Evolutionary conservation across 2,113 vertebrate species (phyloP).

Genomic region (Hippocampus barbouri): DNA sequence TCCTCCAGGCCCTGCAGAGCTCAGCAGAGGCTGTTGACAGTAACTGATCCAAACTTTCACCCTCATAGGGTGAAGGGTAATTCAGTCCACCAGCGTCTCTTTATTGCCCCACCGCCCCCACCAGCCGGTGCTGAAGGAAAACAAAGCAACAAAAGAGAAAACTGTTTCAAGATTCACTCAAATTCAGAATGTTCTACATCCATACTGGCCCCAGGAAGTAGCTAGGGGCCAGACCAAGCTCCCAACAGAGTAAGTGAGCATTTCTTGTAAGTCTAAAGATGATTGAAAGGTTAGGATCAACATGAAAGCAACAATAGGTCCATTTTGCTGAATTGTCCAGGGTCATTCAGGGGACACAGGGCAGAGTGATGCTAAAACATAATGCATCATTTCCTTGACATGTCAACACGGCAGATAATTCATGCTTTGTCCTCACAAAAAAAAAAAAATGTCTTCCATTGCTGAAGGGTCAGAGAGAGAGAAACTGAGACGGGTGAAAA

Average conservation of each 20-base stretch:
- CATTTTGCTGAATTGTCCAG: conserved; percentile 57
- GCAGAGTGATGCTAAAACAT: conserved; percentile 65
- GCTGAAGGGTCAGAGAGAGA: conserved; percentile 40
- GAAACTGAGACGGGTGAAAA: conserved; percentile 37
- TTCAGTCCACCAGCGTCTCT: conserved; percentile 53
- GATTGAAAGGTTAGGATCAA: conserved; percentile 53
- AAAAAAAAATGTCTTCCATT: conserved; percentile 39
- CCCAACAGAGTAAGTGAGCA: not conserved
- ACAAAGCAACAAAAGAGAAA: conserved; percentile 41
- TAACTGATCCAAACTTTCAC: conserved; percentile 68
- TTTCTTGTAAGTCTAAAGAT: conserved; percentile 18
- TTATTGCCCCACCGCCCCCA: conserved; percentile 28
- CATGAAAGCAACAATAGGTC: conserved; percentile 52
- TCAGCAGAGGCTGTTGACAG: conserved; percentile 47
- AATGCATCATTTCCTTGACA: conserved; percentile 69
- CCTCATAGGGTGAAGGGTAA: conserved; percentile 54
- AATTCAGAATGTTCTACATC: conserved; percentile 45
- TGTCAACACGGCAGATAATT: conserved; percentile 62
- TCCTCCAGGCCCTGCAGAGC: conserved; percentile 38
- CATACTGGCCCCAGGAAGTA: conserved; percentile 32
- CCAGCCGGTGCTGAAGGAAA: conserved; percentile 27
- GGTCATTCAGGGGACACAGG: conserved; percentile 52
- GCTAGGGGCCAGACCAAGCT: conserved; percentile 5
- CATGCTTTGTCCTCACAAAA: conserved; percentile 68
- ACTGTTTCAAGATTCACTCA: conserved; percentile 39